Evolutionary conservation across 2,888 invertebrate species (phyloP), one percentile per base, ranked within the genome.

Genomic region (Hyposoter dolosus): DNA sequence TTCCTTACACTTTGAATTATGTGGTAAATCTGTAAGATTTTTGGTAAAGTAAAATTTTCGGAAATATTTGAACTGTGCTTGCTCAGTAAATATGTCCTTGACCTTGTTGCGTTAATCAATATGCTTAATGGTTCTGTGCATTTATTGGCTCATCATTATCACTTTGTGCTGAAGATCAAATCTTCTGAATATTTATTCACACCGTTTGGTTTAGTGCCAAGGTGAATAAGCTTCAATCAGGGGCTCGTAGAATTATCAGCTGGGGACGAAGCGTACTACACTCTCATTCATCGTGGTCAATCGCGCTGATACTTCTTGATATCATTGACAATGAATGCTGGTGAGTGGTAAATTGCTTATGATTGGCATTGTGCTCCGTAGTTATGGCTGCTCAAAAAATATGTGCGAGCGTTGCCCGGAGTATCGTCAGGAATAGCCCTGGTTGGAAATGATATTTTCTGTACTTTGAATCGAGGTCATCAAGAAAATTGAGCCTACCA

Each of bases 321-420:
- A 79, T 79, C 63, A 75, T 69, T 60, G 60, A 69, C 78, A 74
- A 68, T 43, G 69, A 74, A 60, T 74, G 66, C 56, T 47, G 40
- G 40, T 68, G 69, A 79, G 78, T 83, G 83, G 75, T 63, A 83
- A 83, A 83, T 83, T 83, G 79, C 60, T 74, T 35, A 75, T 75
- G 68, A 74, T 60, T 15, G 53, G 47, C 35, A 81, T 15, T 76
- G 43, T 43, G 47, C 28, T 9, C 6, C 68, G 15, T n/a, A n/a
- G 28, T 23, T 5, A n/a, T 28, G 40, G 12, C 15, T 17, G 56
- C 15, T 3, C 19, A 1, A 32, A 60, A 60, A 15, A 28, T 1
- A 28, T 15, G 15, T 12, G 15, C 28, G 28, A 60, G 15, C 28
- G 4, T 15, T 60, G 60, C 3, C 28, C 60, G 10, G 1, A 60